Evolutionary conservation across 2,888 invertebrate species (phyloP).

Genomic region (Cantharis rufa): DNA sequence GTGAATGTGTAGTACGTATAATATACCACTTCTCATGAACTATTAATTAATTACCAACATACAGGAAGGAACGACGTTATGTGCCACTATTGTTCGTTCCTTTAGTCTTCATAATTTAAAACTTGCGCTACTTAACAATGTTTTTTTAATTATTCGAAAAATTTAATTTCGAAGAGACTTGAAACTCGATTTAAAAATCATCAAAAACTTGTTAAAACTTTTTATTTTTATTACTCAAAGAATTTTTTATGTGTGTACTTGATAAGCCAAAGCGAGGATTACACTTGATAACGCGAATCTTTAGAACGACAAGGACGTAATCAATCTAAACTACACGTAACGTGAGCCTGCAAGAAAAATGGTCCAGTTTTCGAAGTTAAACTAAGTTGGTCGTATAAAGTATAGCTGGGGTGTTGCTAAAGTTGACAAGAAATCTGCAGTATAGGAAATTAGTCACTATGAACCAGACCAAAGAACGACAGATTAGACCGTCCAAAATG

Average conservation of each 20-base stretch:
- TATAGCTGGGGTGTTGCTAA: conserved; percentile 9
- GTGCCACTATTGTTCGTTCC: not conserved
- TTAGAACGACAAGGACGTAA: conserved; percentile 6
- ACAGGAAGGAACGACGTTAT: too few relatives aligned
- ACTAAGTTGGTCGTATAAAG: conserved; percentile 16
- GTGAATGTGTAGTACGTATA: too few relatives aligned
- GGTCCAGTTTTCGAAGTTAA: conserved; percentile 9
- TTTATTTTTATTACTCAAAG: not conserved
- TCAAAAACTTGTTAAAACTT: not conserved
- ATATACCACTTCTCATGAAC: too few relatives aligned
- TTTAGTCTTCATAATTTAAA: too few relatives aligned
- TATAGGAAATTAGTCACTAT: conserved; percentile 21
- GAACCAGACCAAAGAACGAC: conserved; percentile 16
- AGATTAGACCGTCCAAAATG: conserved; percentile 20
- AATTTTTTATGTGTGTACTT: not conserved
- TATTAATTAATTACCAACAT: too few relatives aligned
- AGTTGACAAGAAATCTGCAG: conserved; percentile 8
- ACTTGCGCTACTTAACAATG: not conserved
- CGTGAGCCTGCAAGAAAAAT: conserved; percentile 12
- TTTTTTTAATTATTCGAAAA: not conserved
- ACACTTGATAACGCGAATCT: not conserved
- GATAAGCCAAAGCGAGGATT: not conserved
- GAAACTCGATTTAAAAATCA: not conserved
- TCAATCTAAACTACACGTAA: conserved; percentile 12
- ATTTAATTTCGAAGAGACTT: not conserved